Conservation (phyloP, 2,113 vertebrate species). For the Leiothrix lutea region DNA sequence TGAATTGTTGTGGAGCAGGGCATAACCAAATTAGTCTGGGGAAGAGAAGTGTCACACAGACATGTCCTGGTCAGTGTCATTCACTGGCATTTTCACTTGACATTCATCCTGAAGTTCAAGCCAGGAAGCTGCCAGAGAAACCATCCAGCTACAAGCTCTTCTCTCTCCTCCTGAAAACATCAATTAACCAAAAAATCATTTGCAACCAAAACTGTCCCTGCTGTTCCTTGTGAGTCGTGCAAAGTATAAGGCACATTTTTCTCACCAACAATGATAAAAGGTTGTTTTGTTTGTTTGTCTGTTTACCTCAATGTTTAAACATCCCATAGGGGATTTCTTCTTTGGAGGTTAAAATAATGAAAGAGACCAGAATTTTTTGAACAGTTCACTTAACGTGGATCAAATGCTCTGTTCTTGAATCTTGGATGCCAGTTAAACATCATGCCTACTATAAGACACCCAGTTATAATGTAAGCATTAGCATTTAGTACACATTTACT, state of each 20-base stretch:
- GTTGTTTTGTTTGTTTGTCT: neutral
- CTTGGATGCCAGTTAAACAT: neutral
- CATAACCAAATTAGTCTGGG: neutral
- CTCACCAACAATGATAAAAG: neutral
- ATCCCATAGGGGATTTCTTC: neutral
- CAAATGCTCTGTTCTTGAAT: neutral
- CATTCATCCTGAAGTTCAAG: neutral
- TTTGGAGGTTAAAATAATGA: constrained; percentile 1
- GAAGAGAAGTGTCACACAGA: neutral
- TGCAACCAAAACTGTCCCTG: neutral
- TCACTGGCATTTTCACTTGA: constrained; percentile 1
- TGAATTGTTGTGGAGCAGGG: neutral
- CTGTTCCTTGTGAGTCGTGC: neutral
- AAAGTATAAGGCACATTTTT: neutral
- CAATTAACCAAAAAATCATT: neutral
- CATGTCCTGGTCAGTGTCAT: neutral
- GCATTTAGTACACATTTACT: constrained; percentile 15
- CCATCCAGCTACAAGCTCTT: neutral
- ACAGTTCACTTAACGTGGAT: neutral
- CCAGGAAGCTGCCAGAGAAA: constrained; percentile 7
- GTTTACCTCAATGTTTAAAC: neutral
- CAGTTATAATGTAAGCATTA: neutral
- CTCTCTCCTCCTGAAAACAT: neutral
- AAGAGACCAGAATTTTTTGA: neutral
- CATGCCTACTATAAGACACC: neutral